Percentiles rank a stretch among this genome's conserved stretches.
These are phyloP conservation scores for Aurelia sp. DNA, from an alignment of 30 jellyfish, hydroid and myxozoan species.

Conservation along the genomic window DNA sequence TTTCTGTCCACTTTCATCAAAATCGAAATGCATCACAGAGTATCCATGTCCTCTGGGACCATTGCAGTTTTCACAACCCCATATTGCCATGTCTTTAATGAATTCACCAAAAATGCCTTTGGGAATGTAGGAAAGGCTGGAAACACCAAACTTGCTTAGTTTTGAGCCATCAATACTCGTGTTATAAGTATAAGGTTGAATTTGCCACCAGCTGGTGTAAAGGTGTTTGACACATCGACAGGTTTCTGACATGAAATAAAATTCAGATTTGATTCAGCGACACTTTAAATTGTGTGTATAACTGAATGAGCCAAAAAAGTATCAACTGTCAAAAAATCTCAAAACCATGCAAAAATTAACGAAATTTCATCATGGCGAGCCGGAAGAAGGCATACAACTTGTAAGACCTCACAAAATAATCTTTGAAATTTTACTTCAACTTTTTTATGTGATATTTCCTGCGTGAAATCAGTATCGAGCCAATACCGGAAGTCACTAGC, in stretches of 20 bases:
- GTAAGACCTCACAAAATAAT: too few relatives aligned
- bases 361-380: too few relatives aligned
- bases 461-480: too few relatives aligned
- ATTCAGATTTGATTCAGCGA: neutral
- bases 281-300: too few relatives aligned
- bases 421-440: too few relatives aligned
- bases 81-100: slow-evolving; percentile 50
- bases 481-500: too few relatives aligned
- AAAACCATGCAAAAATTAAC: too few relatives aligned
- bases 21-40: slow-evolving; percentile 61
- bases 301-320: too few relatives aligned
- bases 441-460: too few relatives aligned
- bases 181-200: slow-evolving; percentile 41
- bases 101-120: slow-evolving; percentile 40
- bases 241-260: slow-evolving; percentile 25
- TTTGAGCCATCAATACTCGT: slow-evolving; percentile 10
- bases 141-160: neutral
- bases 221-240: slow-evolving; percentile 63
- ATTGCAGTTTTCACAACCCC: slow-evolving; percentile 55
- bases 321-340: too few relatives aligned
- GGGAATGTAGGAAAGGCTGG: slow-evolving; percentile 52
- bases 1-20: slow-evolving; percentile 24
- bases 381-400: too few relatives aligned
- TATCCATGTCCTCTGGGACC: slow-evolving; percentile 69
- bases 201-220: slow-evolving; percentile 64